A percentile compares a stretch with the other conserved stretches of the same genome.
Conservation (phyloP, 2,797 vertebrate species). For the Lycodopsis pacificus region DNA sequence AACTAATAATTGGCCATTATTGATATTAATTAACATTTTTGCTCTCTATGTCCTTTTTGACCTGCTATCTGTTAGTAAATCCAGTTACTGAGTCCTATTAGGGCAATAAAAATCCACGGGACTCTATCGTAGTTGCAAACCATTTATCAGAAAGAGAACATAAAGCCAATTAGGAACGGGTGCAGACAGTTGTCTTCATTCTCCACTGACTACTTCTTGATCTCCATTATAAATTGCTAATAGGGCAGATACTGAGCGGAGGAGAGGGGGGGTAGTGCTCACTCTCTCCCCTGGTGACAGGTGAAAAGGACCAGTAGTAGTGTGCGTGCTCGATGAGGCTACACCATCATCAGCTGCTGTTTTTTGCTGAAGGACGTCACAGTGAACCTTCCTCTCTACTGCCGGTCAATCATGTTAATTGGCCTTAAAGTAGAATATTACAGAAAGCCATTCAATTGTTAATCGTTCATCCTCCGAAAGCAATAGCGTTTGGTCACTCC, state of each 20-base stretch:
- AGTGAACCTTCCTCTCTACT: constrained; percentile 88
- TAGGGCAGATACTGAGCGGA: constrained; percentile 93
- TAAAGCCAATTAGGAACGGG: constrained; percentile 98
- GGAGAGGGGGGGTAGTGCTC: constrained; percentile 90
- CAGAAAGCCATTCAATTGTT: constrained; percentile 76
- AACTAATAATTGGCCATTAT: constrained; percentile 99
- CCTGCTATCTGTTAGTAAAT: constrained; percentile 98
- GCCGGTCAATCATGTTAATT: constrained; percentile 97
- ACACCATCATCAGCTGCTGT: constrained; percentile 92
- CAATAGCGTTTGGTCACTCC: constrained; percentile 74
- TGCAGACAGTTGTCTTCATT: constrained; percentile 99
- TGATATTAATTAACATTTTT: constrained; percentile 99
- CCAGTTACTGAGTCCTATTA: constrained; percentile 98
- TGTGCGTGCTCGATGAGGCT: constrained; percentile 89
- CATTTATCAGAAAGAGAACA: constrained; percentile 99
- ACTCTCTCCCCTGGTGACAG: constrained; percentile 89
- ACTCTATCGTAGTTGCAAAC: constrained; percentile 90
- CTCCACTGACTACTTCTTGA: constrained; percentile 98
- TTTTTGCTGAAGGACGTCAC: constrained; percentile 88
- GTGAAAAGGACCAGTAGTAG: constrained; percentile 90
- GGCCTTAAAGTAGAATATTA: constrained; percentile 88
- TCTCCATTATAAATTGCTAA: constrained; percentile 99
- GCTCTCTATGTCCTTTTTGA: constrained; percentile 95
- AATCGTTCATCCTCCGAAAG: constrained; percentile 65
- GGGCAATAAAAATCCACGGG: constrained; percentile 90